Percentiles rank a stretch among this genome's conserved stretches.
Evolutionary conservation across 2,888 invertebrate genomes (phyloP).

Genomic region (Onthophagus sagittarius): DNA sequence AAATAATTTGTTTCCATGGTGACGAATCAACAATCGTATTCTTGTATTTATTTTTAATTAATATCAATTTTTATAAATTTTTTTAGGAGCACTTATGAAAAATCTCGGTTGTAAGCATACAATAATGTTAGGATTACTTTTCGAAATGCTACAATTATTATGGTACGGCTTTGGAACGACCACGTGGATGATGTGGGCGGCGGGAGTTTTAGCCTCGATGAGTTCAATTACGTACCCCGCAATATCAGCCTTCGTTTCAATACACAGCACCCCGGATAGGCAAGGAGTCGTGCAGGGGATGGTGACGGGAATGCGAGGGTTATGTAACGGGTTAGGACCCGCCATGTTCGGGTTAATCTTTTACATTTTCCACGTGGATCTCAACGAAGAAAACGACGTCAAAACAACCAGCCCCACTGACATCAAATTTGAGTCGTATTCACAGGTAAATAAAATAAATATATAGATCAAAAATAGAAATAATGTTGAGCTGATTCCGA

Average conservation of each 20-base stretch:
- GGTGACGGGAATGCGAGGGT: slow-evolving; percentile 96
- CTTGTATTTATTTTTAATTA: background rate
- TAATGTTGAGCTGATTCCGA: no score
- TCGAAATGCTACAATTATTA: slow-evolving; percentile 95
- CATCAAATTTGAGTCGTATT: slow-evolving; percentile 51
- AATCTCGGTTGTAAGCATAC: slow-evolving; percentile 93
- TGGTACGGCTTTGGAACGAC: slow-evolving; percentile 97
- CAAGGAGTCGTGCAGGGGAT: slow-evolving; percentile 80
- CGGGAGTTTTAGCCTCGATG: slow-evolving; percentile 92
- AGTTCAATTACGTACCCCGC: slow-evolving; percentile 98
- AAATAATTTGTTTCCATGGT: no score
- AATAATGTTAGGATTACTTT: slow-evolving; percentile 92
- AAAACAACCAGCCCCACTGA: slow-evolving; percentile 51
- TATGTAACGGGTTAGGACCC: slow-evolving; percentile 97
- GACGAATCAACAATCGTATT: no score
- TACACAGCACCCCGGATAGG: slow-evolving; percentile 95
- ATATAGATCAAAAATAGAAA: no score
- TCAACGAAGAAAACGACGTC: slow-evolving; percentile 65
- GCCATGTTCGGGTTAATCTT: slow-evolving; percentile 98
- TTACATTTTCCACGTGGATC: slow-evolving; percentile 96
- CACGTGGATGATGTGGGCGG: slow-evolving; percentile 99
- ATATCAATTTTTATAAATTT: background rate
- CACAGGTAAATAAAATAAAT: no score
- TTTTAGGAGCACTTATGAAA: slow-evolving; percentile 52
- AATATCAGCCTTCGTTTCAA: slow-evolving; percentile 96